A percentile compares a stretch with the other conserved stretches of the same genome.
These are phyloP conservation scores for Agonopterix alstromeriana DNA, from an alignment of 2,888 invertebrate species.

Conservation along the genomic window DNA sequence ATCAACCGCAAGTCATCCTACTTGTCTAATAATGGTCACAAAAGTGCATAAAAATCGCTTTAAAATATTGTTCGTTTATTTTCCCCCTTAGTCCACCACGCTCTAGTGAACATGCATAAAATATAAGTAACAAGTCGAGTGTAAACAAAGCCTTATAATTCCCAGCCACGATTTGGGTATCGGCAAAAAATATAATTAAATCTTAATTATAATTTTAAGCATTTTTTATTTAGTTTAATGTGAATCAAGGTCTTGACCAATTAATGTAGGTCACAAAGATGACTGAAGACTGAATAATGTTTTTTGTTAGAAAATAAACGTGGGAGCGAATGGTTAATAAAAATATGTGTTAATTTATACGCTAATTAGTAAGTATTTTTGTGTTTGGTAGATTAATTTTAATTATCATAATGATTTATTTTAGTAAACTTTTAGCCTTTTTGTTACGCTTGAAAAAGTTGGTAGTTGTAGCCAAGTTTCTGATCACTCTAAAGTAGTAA, in stretches of 20 bases:
- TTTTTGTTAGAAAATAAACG: slow-evolving; percentile 29
- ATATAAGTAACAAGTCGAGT: too few species aligned
- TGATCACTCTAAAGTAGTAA: too few species aligned
- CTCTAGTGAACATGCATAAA: too few species aligned
- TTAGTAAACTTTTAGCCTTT: not conserved
- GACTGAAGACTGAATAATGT: slow-evolving; percentile 22
- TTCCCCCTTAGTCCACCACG: too few species aligned
- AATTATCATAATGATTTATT: not conserved
- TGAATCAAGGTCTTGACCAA: slow-evolving; percentile 27
- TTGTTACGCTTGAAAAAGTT: too few species aligned
- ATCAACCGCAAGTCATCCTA: too few species aligned
- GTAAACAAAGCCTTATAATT: not conserved
- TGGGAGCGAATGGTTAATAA: slow-evolving; percentile 24
- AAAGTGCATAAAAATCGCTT: too few species aligned
- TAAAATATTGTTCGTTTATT: too few species aligned
- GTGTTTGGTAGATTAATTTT: not conserved
- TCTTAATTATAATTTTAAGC: slow-evolving; percentile 6
- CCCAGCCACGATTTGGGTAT: not conserved
- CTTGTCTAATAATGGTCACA: too few species aligned
- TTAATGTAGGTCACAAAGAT: slow-evolving; percentile 38
- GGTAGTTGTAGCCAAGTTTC: too few species aligned
- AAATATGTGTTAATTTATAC: slow-evolving; percentile 22
- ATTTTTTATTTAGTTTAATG: slow-evolving; percentile 3
- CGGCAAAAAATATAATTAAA: slow-evolving; percentile 7
- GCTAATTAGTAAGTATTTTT: slow-evolving; percentile 21